Percentiles rank a stretch among this genome's conserved stretches.
These are phyloP conservation scores for Cotesia vestalis DNA, from an alignment of 1,140 invertebrate species.

Conservation along the genomic window DNA sequence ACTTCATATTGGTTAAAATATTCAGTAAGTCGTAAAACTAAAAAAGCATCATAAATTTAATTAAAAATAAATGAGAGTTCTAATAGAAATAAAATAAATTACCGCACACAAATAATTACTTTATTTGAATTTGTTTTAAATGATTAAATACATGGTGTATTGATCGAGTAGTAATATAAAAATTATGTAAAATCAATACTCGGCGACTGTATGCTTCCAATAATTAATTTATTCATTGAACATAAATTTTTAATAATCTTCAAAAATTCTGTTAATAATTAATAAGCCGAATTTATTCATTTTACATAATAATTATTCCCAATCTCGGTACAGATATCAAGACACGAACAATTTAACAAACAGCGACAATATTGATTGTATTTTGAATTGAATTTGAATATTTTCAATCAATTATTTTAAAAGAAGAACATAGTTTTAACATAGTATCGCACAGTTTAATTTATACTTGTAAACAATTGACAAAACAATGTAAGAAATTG, in stretches of 20 bases:
- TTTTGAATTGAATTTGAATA: not conserved
- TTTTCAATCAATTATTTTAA: conserved; percentile 1
- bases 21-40: too few species aligned
- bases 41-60: too few species aligned
- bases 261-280: too few species aligned
- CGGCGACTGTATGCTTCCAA: too few species aligned
- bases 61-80: not conserved
- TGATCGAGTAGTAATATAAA: conserved; percentile 28
- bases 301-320: conserved; percentile 19
- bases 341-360: conserved; percentile 37
- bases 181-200: conserved; percentile 7
- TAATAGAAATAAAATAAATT: not conserved
- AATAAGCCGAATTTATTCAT: not conserved
- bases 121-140: conserved; percentile 35
- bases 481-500: not conserved
- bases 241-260: too few species aligned
- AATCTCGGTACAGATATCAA: conserved; percentile 7
- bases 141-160: conserved; percentile 32
- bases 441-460: not conserved
- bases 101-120: conserved; percentile 12
- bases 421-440: not conserved
- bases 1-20: too few species aligned
- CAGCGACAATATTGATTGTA: conserved; percentile 30
- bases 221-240: too few species aligned
- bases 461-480: conserved; percentile 2